A percentile compares a stretch with the other conserved stretches of the same genome.
phyloP scores from a whole-genome alignment of 2,113 vertebrate species.

The Labeo catla region DNA sequence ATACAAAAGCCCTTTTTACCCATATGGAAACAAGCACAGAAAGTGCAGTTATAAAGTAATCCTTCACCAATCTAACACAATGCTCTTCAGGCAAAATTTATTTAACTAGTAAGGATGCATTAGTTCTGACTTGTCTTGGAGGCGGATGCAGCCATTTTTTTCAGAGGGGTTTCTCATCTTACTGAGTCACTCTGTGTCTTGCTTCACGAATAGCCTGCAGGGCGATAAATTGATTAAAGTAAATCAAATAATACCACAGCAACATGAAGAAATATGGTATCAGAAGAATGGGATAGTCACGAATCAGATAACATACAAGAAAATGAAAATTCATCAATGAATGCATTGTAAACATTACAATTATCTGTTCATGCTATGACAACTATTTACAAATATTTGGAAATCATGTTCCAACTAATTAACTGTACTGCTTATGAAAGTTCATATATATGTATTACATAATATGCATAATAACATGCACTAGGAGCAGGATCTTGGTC shows the following conservation, averaged over 20 bases:
- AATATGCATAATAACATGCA: no score
- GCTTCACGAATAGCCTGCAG: slow-evolving; percentile 67
- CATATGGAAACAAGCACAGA: slow-evolving; percentile 8
- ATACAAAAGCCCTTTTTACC: not conserved
- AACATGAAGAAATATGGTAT: not conserved
- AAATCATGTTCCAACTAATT: not conserved
- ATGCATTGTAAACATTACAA: not conserved
- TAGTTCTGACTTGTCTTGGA: slow-evolving; percentile 23
- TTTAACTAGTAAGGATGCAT: not conserved
- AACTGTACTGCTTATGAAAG: not conserved
- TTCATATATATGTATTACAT: not conserved
- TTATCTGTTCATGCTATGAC: not conserved
- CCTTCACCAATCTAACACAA: not conserved
- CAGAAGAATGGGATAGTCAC: not conserved
- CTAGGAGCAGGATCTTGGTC: no score
- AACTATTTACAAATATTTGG: not conserved
- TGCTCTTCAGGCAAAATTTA: slow-evolving; percentile 23
- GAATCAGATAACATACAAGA: not conserved
- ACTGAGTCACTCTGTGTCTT: slow-evolving; percentile 52
- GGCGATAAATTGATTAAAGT: not conserved
- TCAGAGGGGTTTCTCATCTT: slow-evolving; percentile 32
- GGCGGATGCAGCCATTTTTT: slow-evolving; percentile 13
- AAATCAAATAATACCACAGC: not conserved
- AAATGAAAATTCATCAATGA: not conserved
- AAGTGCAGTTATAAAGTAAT: not conserved